Evolutionary conservation across 1,140 invertebrate genomes (phyloP), one percentile per base, ranked within the genome.

Genomic region (Delia radicum): DNA sequence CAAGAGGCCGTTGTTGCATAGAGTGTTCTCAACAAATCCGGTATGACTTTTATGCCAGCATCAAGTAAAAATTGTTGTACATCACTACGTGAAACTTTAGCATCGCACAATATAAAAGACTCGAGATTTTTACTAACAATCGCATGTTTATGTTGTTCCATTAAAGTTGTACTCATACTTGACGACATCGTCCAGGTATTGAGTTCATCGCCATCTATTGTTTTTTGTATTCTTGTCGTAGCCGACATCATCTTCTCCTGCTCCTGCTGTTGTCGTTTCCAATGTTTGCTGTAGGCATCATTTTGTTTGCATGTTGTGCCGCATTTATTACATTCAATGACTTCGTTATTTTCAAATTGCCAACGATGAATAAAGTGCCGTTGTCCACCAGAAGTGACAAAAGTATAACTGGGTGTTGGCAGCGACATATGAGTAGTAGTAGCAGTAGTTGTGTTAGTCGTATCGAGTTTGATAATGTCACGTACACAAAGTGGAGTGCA

Each of bases 301-400:
- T 24, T 42, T 55, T 31, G 31, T 15, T 71, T 48, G 24, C 74
- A 75, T 31, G 63, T 42, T 2, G 15, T 75, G 27, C 63, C 48
- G 65, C 74, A 75, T 21, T 65, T 69, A 48, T 75, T 31, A 33
- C 74, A 75, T 28, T 75, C 63, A 24, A 69, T 69, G 29, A 31
- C n/a, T 21, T 29, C n/a, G 24, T 69, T 69, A 46, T 29, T 48
- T 18, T 55, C 29, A 4, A 55, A 55, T 12, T 27, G 24, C 74
- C 74, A 75, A 48, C 63, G 74, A 31, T 75, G 74, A 71, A 69
- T 18, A 46, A 75, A 75, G 28, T 28, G 42, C n/a, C 74, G 42
- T 26, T 29, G 28, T 27, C 24, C 67, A 29, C 26, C 65, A 4
- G 37, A 21, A 26, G 67, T 75, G 74, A 65, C 67, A 27, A 75